These are phyloP conservation scores for Pachyuromys duprasi DNA, from an alignment of 2,797 vertebrate genomes.

Conservation along the genomic window DNA sequence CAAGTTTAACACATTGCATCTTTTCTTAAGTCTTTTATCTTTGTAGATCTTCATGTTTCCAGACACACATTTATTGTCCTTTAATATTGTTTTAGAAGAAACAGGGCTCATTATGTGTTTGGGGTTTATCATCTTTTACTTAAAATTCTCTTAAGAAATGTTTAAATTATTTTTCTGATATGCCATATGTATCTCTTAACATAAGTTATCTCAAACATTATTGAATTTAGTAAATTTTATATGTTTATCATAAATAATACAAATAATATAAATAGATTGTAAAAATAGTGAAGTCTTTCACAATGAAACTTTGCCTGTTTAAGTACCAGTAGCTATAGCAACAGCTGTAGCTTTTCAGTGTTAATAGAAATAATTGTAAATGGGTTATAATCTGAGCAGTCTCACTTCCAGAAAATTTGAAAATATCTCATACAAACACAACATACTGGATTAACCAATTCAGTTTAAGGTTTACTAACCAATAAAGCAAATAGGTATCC, in stretches of 20 bases:
- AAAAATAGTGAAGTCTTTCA: background rate
- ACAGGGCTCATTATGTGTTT: no score
- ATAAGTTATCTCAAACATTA: background rate
- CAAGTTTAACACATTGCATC: background rate
- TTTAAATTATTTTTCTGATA: background rate
- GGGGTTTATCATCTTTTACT: background rate
- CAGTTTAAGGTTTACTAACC: background rate
- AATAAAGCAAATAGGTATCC: background rate
- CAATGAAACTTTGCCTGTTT: background rate
- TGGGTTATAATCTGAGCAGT: background rate
- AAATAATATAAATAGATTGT: background rate
- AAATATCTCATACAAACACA: background rate
- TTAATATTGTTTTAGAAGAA: background rate
- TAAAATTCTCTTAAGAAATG: background rate
- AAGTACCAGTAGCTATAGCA: background rate
- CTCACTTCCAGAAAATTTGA: background rate
- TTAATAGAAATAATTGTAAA: background rate
- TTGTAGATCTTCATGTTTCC: background rate
- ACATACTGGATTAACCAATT: background rate
- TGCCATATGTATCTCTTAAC: background rate
- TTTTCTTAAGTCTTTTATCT: background rate
- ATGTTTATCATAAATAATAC: background rate
- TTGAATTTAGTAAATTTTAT: background rate
- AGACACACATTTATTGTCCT: background rate
- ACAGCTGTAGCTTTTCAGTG: background rate